Evolutionary conservation across 2,797 vertebrate species (phyloP), one percentile per base, ranked within the genome.

Genomic region (Molossus molossus): DNA sequence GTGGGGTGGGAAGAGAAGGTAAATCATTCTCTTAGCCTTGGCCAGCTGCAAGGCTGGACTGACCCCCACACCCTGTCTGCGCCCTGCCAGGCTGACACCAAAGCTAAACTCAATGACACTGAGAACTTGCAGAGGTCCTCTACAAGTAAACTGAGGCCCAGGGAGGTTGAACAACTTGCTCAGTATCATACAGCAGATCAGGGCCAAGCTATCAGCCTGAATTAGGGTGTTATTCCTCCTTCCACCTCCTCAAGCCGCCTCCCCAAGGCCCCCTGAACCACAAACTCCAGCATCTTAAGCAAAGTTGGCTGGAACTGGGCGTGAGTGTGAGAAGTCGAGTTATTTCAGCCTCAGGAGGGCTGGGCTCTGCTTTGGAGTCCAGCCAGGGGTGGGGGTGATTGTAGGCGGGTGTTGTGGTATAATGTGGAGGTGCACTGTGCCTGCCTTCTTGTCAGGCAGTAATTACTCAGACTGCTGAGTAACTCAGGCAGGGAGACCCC

Each of bases 401-500:
- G 90, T 84, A 94, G 91, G 97, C 45, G 45, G 94, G 97, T 94
- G 93, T 62, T 90, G 96, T 97, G 93, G 95, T 95, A 37, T 86
- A 86, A 82, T 65, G 84, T 91, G 69, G 96, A 91, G 90, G 90
- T 89, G 80, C 86, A 58, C 64, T 45, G 64, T 93, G 76, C 87
- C 81, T 10, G 69, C 93, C 94, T 96, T 95, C 97, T 96, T 92
- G 87, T 94, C 92, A 97, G 95, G 91, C 90, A 75, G 89, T 94
- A 86, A 97, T 97, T 97, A 97, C 96, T 98, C 97, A 98, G 96
- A 90, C 84, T 95, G 90, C 91, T 97, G 97, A 98, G 95, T 97
- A 97, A 97, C 73, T 87, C 87, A 75, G 90, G 89, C 94, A 93
- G 64, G 97, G 92, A 95, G 96, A 96, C 96, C 97, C 95, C 94